Conservation (phyloP, 1,140 invertebrate species). For the Aphis gossypii region DNA sequence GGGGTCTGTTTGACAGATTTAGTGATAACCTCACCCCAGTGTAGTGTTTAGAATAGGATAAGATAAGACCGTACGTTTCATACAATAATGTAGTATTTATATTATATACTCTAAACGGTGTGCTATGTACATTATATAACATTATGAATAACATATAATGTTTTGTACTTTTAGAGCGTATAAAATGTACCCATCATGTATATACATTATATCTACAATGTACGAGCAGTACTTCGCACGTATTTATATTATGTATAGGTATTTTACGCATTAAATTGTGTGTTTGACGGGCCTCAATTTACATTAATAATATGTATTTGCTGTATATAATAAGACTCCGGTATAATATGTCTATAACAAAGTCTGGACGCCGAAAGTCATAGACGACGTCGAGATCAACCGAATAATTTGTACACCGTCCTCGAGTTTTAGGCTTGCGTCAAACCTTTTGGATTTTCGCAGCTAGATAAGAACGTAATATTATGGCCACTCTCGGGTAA, state of each 20-base stretch:
- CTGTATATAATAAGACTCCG: no score
- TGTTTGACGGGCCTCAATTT: background rate
- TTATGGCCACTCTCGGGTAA: background rate
- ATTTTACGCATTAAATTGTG: background rate
- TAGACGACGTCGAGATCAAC: no score
- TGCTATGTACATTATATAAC: background rate
- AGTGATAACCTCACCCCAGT: slow-evolving; percentile 34
- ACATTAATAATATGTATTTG: background rate
- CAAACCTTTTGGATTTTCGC: no score
- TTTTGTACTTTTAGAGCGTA: background rate
- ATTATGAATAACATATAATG: background rate
- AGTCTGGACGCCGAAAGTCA: no score
- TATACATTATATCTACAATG: no score
- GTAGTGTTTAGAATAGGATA: background rate
- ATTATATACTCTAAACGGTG: background rate
- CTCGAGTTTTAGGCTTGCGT: no score
- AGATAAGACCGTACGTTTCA: background rate
- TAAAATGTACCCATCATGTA: background rate
- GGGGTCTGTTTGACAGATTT: slow-evolving; percentile 34
- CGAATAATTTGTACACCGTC: no score
- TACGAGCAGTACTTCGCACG: background rate
- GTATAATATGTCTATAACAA: no score
- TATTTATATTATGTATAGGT: background rate
- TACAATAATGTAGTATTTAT: background rate
- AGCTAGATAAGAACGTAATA: no score